Conservation (phyloP, 2,797 vertebrate genomes). For the Microtus californicus region DNA sequence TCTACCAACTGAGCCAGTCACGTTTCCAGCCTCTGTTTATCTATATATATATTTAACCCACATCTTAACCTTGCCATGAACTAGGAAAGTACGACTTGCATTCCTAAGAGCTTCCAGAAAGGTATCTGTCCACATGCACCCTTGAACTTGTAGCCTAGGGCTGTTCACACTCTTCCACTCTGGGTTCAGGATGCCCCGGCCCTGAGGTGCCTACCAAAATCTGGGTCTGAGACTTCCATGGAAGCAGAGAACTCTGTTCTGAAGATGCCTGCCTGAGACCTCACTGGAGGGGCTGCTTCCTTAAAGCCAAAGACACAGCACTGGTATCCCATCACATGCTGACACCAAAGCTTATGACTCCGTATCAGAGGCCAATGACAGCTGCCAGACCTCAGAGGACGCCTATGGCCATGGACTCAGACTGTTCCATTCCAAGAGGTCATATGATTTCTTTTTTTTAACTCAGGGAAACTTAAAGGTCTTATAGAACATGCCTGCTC, state of each 20-base stretch:
- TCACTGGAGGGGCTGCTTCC: not conserved
- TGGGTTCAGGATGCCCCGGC: not conserved
- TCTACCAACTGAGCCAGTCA: too few species aligned
- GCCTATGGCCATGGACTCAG: not conserved
- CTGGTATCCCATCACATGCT: not conserved
- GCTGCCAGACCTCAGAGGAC: not conserved
- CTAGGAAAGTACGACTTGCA: not conserved
- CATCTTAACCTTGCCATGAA: not conserved
- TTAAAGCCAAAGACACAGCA: not conserved
- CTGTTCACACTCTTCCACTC: not conserved
- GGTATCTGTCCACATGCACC: not conserved
- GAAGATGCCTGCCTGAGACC: not conserved
- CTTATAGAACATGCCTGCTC: not conserved
- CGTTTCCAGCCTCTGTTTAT: not conserved
- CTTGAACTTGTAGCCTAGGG: not conserved
- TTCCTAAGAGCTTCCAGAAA: not conserved
- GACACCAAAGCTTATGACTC: not conserved
- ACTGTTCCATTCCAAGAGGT: not conserved
- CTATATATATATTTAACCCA: not conserved
- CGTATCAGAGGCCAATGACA: not conserved
- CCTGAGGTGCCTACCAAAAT: not conserved
- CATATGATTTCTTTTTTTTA: conserved; percentile 10
- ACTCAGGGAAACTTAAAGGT: not conserved
- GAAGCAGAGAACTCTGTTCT: not conserved
- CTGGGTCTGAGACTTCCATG: not conserved